A percentile compares a stretch with the other conserved stretches of the same genome.
Conservation (phyloP, 2,113 vertebrate species). For the Pterophyllum scalare region DNA sequence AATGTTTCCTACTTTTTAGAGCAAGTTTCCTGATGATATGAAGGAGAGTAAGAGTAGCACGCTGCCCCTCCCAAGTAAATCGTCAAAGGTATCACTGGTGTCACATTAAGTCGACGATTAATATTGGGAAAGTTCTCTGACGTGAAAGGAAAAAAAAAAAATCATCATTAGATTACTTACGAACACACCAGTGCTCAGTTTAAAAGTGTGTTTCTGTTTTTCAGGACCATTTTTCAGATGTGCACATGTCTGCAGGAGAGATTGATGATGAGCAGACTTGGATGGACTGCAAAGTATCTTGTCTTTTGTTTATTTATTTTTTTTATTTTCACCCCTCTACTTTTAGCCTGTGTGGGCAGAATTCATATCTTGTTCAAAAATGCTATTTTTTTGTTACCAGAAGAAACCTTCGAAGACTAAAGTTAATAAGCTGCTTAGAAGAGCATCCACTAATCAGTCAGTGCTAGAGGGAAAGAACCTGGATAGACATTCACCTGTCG, state of each 20-base stretch:
- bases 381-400: neutral
- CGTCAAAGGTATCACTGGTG: slow-evolving; percentile 45
- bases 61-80: neutral
- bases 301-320: neutral
- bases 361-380: neutral
- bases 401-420: slow-evolving; percentile 59
- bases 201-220: neutral
- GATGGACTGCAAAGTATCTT: slow-evolving; percentile 54
- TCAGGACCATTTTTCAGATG: slow-evolving; percentile 43
- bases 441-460: slow-evolving; percentile 27
- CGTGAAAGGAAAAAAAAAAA: neutral
- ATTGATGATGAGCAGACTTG: slow-evolving; percentile 29
- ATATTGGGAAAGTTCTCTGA: neutral
- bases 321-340: no score
- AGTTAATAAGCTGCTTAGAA: slow-evolving; percentile 49
- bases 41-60: slow-evolving; percentile 12
- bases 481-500: slow-evolving; percentile 9
- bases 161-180: fast-evolving
- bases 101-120: neutral
- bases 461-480: neutral
- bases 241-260: neutral
- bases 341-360: neutral
- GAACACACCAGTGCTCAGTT: neutral
- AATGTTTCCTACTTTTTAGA: slow-evolving; percentile 29
- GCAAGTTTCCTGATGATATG: slow-evolving; percentile 45